Evolutionary conservation across 2,113 vertebrate species (phyloP).

Genomic region (Irena cyanogastra): DNA sequence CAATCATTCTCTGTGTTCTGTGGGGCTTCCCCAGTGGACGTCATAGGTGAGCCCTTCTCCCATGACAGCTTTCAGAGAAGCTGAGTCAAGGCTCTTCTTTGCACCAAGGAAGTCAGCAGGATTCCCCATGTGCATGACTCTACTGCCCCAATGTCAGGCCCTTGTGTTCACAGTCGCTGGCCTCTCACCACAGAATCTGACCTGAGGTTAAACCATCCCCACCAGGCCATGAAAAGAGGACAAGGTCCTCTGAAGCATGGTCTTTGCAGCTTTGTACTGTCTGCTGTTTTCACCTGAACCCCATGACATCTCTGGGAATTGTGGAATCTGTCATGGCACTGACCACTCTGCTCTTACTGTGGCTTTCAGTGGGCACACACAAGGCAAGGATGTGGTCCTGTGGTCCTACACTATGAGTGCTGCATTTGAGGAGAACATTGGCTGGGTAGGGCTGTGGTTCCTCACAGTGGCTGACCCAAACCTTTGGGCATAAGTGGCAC

Average conservation of each 20-base stretch:
- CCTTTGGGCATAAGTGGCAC: not conserved
- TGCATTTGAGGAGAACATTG: not conserved
- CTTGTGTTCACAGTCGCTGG: fast-evolving
- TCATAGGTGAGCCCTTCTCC: fast-evolving
- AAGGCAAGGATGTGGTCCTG: not conserved
- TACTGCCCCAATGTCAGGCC: fast-evolving
- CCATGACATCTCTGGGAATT: not conserved
- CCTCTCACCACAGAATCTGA: not conserved
- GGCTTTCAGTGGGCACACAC: fast-evolving
- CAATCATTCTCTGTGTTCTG: not conserved
- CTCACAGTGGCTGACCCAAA: not conserved
- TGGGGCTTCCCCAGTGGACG: not conserved
- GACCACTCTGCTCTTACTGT: not conserved
- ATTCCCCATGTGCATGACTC: not conserved
- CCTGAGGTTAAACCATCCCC: not conserved
- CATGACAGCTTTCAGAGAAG: not conserved
- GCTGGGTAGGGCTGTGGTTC: not conserved
- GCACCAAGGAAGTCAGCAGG: not conserved
- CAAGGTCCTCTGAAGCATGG: not conserved
- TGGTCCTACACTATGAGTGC: not conserved
- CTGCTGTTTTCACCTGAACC: fast-evolving
- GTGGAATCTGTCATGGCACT: no score
- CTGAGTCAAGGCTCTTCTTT: not conserved
- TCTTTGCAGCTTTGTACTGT: not conserved
- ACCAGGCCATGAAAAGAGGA: not conserved